These are phyloP conservation scores for Choristoneura rosaceana DNA, from an alignment of 2,888 invertebrate species.

Conservation along the genomic window DNA sequence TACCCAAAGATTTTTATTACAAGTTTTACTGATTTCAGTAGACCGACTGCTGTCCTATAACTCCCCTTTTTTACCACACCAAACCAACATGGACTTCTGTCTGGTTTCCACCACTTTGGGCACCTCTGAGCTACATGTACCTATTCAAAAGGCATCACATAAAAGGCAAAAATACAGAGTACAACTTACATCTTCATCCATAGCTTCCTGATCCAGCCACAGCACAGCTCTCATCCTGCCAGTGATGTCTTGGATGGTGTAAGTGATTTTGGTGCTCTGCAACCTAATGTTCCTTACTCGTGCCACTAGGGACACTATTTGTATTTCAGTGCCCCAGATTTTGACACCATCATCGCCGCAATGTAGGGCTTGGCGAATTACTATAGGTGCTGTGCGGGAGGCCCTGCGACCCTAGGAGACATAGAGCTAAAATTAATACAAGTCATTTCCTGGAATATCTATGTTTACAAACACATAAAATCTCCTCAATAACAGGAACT, in stretches of 20 bases:
- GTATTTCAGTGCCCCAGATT: slow-evolving; percentile 82
- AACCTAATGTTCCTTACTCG: slow-evolving; percentile 74
- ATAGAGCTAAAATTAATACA: neutral
- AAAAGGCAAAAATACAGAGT: neutral
- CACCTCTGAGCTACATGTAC: too few relatives aligned
- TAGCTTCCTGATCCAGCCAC: slow-evolving; percentile 80
- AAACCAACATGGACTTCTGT: too few relatives aligned
- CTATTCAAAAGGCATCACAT: neutral
- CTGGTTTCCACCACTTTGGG: too few relatives aligned
- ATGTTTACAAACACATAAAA: too few relatives aligned
- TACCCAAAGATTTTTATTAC: too few relatives aligned
- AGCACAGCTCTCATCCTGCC: slow-evolving; percentile 80
- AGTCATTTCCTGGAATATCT: neutral
- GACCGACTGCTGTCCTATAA: too few relatives aligned
- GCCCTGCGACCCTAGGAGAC: slow-evolving; percentile 68
- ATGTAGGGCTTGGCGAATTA: slow-evolving; percentile 78
- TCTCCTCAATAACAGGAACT: too few relatives aligned
- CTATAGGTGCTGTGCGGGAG: slow-evolving; percentile 80
- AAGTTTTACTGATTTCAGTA: too few relatives aligned
- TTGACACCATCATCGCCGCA: slow-evolving; percentile 80
- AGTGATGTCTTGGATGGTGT: slow-evolving; percentile 81
- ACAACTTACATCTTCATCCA: slow-evolving; percentile 75
- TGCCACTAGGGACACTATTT: slow-evolving; percentile 77
- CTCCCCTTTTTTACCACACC: too few relatives aligned
- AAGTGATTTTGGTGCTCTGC: slow-evolving; percentile 82